A percentile compares a stretch with the other conserved stretches of the same genome.
Evolutionary conservation across 2,888 invertebrate genomes (phyloP).

Genomic region (Dynastes maya): DNA sequence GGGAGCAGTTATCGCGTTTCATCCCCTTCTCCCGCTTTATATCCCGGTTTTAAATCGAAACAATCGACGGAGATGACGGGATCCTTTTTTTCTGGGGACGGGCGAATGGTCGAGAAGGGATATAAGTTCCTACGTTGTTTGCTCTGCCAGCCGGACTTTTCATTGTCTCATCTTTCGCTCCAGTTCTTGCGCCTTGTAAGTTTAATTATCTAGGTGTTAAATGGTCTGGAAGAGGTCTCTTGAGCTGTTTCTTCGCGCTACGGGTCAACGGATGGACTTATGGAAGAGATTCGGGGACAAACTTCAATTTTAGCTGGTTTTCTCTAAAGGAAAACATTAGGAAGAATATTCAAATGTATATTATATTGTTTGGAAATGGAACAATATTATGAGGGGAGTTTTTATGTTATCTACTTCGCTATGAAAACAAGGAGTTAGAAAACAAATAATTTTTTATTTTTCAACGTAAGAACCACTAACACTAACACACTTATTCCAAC

Average conservation of each 20-base stretch:
- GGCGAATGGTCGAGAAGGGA: neutral
- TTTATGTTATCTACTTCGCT: too few relatives aligned
- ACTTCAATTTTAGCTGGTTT: too few relatives aligned
- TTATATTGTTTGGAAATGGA: too few relatives aligned
- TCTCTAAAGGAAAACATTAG: too few relatives aligned
- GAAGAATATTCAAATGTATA: too few relatives aligned
- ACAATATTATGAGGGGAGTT: too few relatives aligned
- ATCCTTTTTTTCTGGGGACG: neutral
- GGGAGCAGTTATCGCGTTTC: conserved; percentile 25
- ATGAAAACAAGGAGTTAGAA: too few relatives aligned
- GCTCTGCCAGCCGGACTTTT: neutral
- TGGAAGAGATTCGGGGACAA: too few relatives aligned
- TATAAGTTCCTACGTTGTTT: conserved; percentile 8
- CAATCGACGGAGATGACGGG: neutral
- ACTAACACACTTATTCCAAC: too few relatives aligned
- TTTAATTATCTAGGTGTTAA: conserved; percentile 34
- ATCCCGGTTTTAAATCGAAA: neutral
- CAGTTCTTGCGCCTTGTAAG: neutral
- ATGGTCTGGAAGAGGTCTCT: conserved; percentile 22
- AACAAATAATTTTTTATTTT: too few relatives aligned
- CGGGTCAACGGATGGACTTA: neutral
- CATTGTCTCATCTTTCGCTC: neutral
- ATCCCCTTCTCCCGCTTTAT: conserved; percentile 2
- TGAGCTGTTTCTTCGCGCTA: neutral
- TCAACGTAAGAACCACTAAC: too few relatives aligned